phyloP scores from a whole-genome alignment of 92 coral and sea anemone genomes.

The Phenganax subtilis region DNA sequence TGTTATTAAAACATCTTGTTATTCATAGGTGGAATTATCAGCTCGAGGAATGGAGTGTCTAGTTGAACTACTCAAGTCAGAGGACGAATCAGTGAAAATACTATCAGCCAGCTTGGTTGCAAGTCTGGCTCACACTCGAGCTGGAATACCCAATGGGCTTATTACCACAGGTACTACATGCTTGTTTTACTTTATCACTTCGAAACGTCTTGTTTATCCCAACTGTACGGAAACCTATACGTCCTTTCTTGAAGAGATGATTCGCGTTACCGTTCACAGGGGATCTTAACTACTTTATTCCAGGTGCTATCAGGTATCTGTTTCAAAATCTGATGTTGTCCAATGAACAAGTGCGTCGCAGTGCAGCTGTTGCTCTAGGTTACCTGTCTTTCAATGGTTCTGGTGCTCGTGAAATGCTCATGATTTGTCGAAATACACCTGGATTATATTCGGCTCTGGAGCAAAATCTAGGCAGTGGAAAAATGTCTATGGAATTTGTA shows the following conservation, averaged over 20 bases:
- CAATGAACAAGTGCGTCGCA: slow-evolving; percentile 87
- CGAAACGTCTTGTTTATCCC: too few relatives aligned
- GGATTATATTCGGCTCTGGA: slow-evolving; percentile 72
- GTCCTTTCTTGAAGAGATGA: too few relatives aligned
- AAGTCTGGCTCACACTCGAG: slow-evolving; percentile 93
- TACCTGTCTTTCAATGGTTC: slow-evolving; percentile 91
- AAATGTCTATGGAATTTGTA: slow-evolving; percentile 86
- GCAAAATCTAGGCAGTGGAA: slow-evolving; percentile 83
- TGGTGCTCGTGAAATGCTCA: slow-evolving; percentile 87
- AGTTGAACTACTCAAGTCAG: slow-evolving; percentile 67
- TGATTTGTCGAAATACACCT: slow-evolving; percentile 90
- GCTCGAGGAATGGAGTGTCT: slow-evolving; percentile 93
- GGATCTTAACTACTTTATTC: background rate
- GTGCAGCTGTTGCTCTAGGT: slow-evolving; percentile 96
- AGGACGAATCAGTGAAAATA: slow-evolving; percentile 68
- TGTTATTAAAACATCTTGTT: background rate
- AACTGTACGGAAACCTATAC: too few relatives aligned
- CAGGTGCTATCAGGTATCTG: slow-evolving; percentile 80
- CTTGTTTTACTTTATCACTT: slow-evolving; percentile 7
- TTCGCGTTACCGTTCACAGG: too few relatives aligned
- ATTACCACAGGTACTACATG: slow-evolving; percentile 98
- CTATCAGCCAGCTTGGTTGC: slow-evolving; percentile 95
- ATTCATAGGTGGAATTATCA: slow-evolving; percentile 53
- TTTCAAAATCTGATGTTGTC: slow-evolving; percentile 65
- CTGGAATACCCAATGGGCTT: slow-evolving; percentile 92